phyloP scores from a whole-genome alignment of 2,797 vertebrate genomes.

The Microctenopoma stevenorrisi region DNA sequence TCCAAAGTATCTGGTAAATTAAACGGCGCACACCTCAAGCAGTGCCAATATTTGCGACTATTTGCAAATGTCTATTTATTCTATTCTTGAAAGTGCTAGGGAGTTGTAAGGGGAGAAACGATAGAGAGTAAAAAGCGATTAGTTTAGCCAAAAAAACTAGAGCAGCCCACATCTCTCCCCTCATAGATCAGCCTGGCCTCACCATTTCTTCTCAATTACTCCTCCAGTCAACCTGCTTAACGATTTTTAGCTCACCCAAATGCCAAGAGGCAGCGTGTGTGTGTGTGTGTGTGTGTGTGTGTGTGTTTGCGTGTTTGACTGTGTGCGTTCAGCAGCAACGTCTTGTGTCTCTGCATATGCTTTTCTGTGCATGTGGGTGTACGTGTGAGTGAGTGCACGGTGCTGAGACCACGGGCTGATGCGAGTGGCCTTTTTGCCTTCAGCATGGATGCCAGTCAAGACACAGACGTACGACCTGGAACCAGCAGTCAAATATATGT shows the following conservation, averaged over 20 bases:
- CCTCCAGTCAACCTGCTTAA: slow-evolving; percentile 78
- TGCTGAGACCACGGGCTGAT: slow-evolving; percentile 46
- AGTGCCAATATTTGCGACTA: slow-evolving; percentile 71
- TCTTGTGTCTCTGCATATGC: slow-evolving; percentile 64
- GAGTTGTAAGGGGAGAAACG: slow-evolving; percentile 53
- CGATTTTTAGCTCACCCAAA: slow-evolving; percentile 70
- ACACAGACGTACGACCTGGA: slow-evolving; percentile 60
- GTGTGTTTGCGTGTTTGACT: slow-evolving; percentile 50
- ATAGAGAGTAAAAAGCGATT: slow-evolving; percentile 50
- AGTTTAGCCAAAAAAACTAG: slow-evolving; percentile 52
- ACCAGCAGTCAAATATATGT: slow-evolving; percentile 51
- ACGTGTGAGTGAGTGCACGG: slow-evolving; percentile 45
- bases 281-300: slow-evolving; percentile 47
- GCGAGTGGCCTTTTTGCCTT: slow-evolving; percentile 56
- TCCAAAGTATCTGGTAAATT: slow-evolving; percentile 68
- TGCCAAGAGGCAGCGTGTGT: slow-evolving; percentile 53
- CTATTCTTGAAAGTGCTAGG: slow-evolving; percentile 65
- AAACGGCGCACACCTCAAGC: slow-evolving; percentile 65
- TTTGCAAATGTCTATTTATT: slow-evolving; percentile 77
- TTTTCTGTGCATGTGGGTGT: slow-evolving; percentile 53
- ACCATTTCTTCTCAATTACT: slow-evolving; percentile 78
- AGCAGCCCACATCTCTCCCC: slow-evolving; percentile 52
- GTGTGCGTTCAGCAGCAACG: slow-evolving; percentile 31
- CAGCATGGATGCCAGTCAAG: slow-evolving; percentile 54
- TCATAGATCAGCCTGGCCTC: slow-evolving; percentile 64